Percentiles rank a stretch among this genome's conserved stretches.
Evolutionary conservation across 2,113 vertebrate species (phyloP).

Genomic region (Prunella himalayana): DNA sequence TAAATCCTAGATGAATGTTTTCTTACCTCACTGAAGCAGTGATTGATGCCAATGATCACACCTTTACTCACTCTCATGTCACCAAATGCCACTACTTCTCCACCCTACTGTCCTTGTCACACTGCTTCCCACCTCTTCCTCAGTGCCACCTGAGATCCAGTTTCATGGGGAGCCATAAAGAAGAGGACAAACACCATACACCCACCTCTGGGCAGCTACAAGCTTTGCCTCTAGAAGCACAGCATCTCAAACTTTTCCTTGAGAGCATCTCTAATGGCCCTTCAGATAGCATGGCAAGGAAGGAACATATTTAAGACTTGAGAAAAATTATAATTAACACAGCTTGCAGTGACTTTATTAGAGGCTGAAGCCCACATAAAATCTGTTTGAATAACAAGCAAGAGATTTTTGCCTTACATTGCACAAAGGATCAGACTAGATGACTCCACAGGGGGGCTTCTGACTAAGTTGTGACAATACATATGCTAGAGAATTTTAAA

Average conservation of each 20-base stretch:
- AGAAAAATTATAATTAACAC: background rate
- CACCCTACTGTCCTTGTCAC: background rate
- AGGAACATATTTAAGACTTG: background rate
- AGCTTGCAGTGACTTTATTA: background rate
- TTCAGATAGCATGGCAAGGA: background rate
- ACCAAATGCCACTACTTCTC: background rate
- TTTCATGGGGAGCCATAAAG: background rate
- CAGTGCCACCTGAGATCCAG: background rate
- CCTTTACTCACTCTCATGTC: background rate
- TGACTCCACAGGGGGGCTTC: background rate
- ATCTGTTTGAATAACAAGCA: background rate
- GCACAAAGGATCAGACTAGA: background rate
- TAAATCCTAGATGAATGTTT: background rate
- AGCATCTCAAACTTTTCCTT: background rate
- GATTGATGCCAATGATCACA: background rate
- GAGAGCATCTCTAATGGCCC: background rate
- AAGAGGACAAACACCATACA: background rate
- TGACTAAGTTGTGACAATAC: background rate
- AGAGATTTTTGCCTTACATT: background rate
- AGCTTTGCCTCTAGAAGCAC: background rate
- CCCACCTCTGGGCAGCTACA: background rate
- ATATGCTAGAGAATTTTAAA: background rate
- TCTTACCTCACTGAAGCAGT: background rate
- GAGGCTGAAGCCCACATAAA: background rate
- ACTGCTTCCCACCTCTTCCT: background rate